Percentiles rank a stretch among this genome's conserved stretches.
Evolutionary conservation across 2,888 invertebrate species (phyloP).

Genomic region (Nemotelus pantherinus): DNA sequence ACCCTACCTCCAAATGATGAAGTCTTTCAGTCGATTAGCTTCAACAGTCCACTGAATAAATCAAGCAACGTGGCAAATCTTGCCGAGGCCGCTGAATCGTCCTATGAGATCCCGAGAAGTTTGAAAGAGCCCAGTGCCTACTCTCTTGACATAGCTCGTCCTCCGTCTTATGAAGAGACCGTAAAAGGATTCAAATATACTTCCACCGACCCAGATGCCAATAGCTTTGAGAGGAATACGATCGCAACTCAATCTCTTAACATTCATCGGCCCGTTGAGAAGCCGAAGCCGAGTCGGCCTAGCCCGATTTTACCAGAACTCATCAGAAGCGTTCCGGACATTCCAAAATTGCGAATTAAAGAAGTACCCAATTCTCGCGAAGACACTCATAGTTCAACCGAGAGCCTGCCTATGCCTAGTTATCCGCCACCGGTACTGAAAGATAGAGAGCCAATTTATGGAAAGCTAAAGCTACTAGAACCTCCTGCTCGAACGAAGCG

Average conservation of each 20-base stretch:
- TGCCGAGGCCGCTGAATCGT: conserved; percentile 53
- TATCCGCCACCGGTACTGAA: conserved; percentile 59
- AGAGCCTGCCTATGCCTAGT: conserved; percentile 59
- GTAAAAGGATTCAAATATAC: conserved; percentile 47
- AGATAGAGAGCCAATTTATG: conserved; percentile 55
- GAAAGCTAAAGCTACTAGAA: conserved; percentile 55
- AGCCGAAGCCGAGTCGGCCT: conserved; percentile 48
- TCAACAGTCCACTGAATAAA: conserved; percentile 61
- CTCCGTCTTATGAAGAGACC: conserved; percentile 62
- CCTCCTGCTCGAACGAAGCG: conserved; percentile 59
- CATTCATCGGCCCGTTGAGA: conserved; percentile 54
- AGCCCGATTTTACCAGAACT: not conserved
- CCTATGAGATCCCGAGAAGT: conserved; percentile 61
- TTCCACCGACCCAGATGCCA: conserved; percentile 5
- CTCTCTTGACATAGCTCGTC: conserved; percentile 44
- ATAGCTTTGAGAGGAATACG: conserved; percentile 48
- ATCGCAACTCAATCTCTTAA: conserved; percentile 51
- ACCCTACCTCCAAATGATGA: conserved; percentile 62
- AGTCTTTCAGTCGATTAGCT: conserved; percentile 62
- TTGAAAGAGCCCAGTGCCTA: conserved; percentile 51
- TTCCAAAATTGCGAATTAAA: conserved; percentile 17
- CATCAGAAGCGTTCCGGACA: conserved; percentile 29
- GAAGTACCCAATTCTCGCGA: conserved; percentile 13
- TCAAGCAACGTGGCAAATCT: conserved; percentile 57
- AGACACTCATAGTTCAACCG: conserved; percentile 36